Evolutionary conservation across 2,888 invertebrate species (phyloP), one percentile per base, ranked within the genome.

Genomic region (Alloscopus bannaensis): DNA sequence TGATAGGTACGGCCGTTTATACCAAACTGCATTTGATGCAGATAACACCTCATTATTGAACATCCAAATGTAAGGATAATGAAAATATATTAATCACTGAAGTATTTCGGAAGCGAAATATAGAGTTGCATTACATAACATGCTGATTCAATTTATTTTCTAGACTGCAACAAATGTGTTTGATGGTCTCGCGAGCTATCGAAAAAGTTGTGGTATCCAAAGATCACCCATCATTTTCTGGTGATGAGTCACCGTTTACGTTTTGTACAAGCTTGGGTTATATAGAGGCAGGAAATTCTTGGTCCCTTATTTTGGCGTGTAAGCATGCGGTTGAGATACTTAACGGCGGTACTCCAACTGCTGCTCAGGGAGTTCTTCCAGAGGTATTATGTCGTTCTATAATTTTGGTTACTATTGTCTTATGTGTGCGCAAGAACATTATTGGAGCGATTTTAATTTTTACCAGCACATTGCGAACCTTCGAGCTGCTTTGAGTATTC

Each of bases 21-120:
- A 95, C 88, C 94, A 94, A 88, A 93, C 94, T 0, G 93, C 94
- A 1, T 95, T 96, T 87, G 95, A 95, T 89, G 95, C 95, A 0
- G 95, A 96, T 89, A 92, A 93, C 4, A 91, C 92, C 2, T 93
- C 95, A 0, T 88, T 95, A 52, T 91, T 92, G 83, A 93, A 94
- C 87, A 91, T 94, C 81, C 92, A 93, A 88, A 90, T 93, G 91
- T 91, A 90, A 89, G 89, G 88, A 73, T 50, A 45, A 4, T 45
- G 13, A 45, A 4, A 36, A 36, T 45, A 36, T 36, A 8, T 13
- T 36, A n/a, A n/a, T n/a, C n/a, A n/a, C n/a, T 36, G 36, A 8
- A 36, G 6, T 36, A 8, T 36, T 36, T 36, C 8, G 6, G 36
- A 8, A 6, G 36, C 13, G 36, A 36, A 6, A 36, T 13, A 13